Base-by-base conservation (phyloP, 2,113 vertebrate species). In the Lepisosteus oculatus region DNA sequence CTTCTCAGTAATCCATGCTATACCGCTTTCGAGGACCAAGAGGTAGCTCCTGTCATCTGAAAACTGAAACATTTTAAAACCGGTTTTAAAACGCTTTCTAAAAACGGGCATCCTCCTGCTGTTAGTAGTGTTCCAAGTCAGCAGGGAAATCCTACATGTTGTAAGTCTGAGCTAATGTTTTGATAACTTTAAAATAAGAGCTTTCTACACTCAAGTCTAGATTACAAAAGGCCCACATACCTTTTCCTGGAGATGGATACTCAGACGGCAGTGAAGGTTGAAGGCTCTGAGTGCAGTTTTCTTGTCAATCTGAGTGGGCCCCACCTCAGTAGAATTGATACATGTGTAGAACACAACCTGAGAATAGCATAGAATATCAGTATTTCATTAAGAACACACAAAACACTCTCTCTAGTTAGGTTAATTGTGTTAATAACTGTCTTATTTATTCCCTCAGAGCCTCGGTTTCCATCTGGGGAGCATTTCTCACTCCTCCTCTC, bases 161-260 rank as follows among this genome's bases (percentile, higher is more conserved):
- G 29, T 29, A 29, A 29, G 29, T 29, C 29, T 29, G 29, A 29
- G 29, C 29, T 29, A 29, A 29, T 29, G 29, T 29, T 29, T 29
- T 29, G 29, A 29, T 29, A 29, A 29, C 29, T 29, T 29, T 29
- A 1, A 29, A 51, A 51, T 6, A 51, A 51, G 47, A 51, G 47
- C 47, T 29, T 29, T 29, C 29, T 29, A 29, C 29, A 2, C 29
- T 29, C 29, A 1, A 29, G 29, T 29, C 29, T 29, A 29, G 29
- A 29, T 29, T 29, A 29, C 47, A 5, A 51, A 51, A 63, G 55
- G 9, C 14, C 68, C n/a, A 73, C 85, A 84, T 78, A 97, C 97
- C 80, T 87, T 88, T 70, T 94, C 81, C 8, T 98, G 95, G 12
- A 99, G 87, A 78, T 98, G 97, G 69, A 94, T 76, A 9, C 80